These are phyloP conservation scores for Nemotelus nigrinus DNA, from an alignment of 2,888 invertebrate species.

Conservation along the genomic window DNA sequence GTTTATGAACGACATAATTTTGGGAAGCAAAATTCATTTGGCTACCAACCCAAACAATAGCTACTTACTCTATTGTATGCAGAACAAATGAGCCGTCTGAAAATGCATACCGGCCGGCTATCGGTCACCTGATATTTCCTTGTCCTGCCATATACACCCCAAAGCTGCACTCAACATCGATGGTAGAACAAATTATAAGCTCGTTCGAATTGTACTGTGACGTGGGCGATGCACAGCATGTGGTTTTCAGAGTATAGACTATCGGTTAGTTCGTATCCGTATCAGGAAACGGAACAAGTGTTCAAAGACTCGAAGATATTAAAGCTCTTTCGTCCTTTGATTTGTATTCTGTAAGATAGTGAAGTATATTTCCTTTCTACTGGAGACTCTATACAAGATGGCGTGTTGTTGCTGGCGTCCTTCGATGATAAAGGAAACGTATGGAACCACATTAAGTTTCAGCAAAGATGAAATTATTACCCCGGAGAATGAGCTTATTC, in stretches of 20 bases:
- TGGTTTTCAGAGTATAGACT: too few species aligned
- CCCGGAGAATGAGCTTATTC: background rate
- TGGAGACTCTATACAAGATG: background rate
- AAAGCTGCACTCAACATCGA: too few species aligned
- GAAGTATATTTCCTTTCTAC: background rate
- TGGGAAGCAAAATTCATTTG: too few species aligned
- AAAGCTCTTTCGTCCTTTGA: background rate
- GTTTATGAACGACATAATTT: too few species aligned
- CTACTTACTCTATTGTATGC: background rate
- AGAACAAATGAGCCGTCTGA: background rate
- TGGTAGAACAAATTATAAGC: too few species aligned
- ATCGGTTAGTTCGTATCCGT: too few species aligned
- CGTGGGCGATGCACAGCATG: too few species aligned
- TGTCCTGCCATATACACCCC: background rate
- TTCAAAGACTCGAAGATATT: background rate
- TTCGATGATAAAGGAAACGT: background rate
- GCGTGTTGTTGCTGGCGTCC: background rate
- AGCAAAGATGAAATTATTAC: constrained; percentile 11
- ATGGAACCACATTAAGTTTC: background rate
- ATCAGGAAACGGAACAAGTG: background rate
- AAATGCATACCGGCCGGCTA: background rate
- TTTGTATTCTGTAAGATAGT: constrained; percentile 10
- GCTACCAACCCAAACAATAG: background rate
- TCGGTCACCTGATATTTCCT: constrained; percentile 5
- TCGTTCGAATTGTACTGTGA: too few species aligned